Base-by-base conservation (phyloP, 2,888 invertebrate genomes). In the Dryocosmus kuriphilus region DNA sequence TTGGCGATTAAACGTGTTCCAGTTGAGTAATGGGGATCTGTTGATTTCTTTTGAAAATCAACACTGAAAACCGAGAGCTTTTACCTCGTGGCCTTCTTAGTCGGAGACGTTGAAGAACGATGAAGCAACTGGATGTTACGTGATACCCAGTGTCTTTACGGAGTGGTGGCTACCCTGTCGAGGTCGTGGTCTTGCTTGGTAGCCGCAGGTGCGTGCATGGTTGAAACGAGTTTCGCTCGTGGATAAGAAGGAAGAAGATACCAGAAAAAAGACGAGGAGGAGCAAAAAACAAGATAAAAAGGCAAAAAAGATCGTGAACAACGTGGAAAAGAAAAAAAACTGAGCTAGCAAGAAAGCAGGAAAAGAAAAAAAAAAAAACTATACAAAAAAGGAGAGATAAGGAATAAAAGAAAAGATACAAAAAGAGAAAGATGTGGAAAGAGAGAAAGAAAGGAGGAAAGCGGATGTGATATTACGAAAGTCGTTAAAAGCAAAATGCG, bases 401-500 rank as follows among this genome's bases (percentile, higher is more conserved):
- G 19, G 32, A 38, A 11, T 38, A 38, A 55, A 57, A 57, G 8
- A 16, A 60, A 35, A 30, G 22, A 19, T 2, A 67, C 16, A 67
- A 67, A 67, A 67, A 27, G 41, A 90, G 89, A 88, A 89, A 89
- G 89, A 88, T 88, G 89, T 89, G 86, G 87, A 86, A 32, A 75
- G 76, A 79, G 80, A 80, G 16, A 67, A 46, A 38, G 38, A 46
- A 16, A 71, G 19, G 19, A 46, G 35, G 22, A 74, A 74, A 57
- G 51, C 19, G 51, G 41, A 51, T 35, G 63, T 46, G 51, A 46
- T 67, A 19, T 22, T 22, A 41, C 41, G 24, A 65, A 65, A 65
- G 65, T 41, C 24, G 16, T 51, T 71, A 71, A 51, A 71, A 71
- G 30, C n/a, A 60, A 60, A 60, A 60, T 60, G 27, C 51, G 67